Conservation (phyloP, 2,888 invertebrate genomes). For the Prosopocoilus inquinatus region DNA sequence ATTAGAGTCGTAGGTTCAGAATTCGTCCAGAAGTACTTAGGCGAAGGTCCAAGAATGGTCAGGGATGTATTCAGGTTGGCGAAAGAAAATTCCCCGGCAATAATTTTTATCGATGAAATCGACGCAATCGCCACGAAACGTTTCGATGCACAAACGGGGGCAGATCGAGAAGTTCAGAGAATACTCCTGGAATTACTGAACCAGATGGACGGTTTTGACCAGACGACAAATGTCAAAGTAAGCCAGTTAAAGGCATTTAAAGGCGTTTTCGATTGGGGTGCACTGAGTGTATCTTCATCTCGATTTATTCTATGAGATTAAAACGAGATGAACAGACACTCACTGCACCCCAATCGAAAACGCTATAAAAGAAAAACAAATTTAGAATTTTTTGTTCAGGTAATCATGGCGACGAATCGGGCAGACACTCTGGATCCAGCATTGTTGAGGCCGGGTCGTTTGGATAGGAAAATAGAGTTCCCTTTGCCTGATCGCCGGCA, state of each 20-base stretch:
- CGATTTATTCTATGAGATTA: too few species aligned
- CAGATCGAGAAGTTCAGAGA: conserved; percentile 97
- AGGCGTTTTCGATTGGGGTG: too few species aligned
- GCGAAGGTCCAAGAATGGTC: conserved; percentile 99
- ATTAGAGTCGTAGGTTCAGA: conserved; percentile 99
- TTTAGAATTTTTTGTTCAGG: conserved; percentile 44
- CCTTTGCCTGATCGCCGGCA: conserved; percentile 89
- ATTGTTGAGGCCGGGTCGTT: conserved; percentile 87
- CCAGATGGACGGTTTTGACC: conserved; percentile 99
- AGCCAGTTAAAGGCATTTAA: background rate
- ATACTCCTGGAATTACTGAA: conserved; percentile 95
- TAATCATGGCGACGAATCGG: conserved; percentile 93
- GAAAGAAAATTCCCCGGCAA: conserved; percentile 98
- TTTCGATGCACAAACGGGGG: conserved; percentile 97
- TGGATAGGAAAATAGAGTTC: conserved; percentile 98
- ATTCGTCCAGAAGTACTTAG: conserved; percentile 98
- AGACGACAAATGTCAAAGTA: conserved; percentile 99
- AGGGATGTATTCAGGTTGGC: conserved; percentile 98
- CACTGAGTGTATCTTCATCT: too few species aligned
- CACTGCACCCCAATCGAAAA: too few species aligned
- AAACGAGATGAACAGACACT: too few species aligned
- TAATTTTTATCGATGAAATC: conserved; percentile 99
- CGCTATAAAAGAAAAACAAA: too few species aligned
- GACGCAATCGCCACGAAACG: conserved; percentile 99
- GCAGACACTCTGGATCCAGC: conserved; percentile 99